A percentile compares a stretch with the other conserved stretches of the same genome.
These are phyloP conservation scores for Venusia cambrica DNA, from an alignment of 2,888 invertebrate genomes.

Conservation along the genomic window DNA sequence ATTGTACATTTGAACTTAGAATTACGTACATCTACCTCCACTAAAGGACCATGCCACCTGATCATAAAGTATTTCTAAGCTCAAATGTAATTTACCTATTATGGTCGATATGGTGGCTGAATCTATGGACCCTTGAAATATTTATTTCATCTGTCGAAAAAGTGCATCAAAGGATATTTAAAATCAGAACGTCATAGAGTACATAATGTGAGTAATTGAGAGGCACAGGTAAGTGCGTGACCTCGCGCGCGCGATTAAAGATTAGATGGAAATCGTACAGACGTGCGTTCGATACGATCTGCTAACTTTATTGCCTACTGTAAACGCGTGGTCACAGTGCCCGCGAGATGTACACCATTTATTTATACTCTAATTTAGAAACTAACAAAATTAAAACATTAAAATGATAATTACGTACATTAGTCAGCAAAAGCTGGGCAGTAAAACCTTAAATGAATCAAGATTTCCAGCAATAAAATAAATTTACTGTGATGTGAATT, in stretches of 20 bases:
- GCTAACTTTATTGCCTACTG: slow-evolving; percentile 18
- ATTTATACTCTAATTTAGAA: not conserved
- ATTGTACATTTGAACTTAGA: too few species aligned
- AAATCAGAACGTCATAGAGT: slow-evolving; percentile 20
- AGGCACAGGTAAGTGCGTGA: slow-evolving; percentile 21
- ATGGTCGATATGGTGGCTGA: too few species aligned
- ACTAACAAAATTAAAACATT: slow-evolving; percentile 2
- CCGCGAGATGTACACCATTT: too few species aligned
- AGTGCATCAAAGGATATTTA: slow-evolving; percentile 3
- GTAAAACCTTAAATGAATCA: slow-evolving; percentile 11
- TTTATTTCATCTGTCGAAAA: too few species aligned
- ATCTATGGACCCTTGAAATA: too few species aligned
- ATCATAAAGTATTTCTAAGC: too few species aligned
- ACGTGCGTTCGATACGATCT: slow-evolving; percentile 34
- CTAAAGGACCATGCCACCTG: too few species aligned
- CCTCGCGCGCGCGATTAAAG: slow-evolving; percentile 27
- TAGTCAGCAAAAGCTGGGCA: slow-evolving; percentile 2
- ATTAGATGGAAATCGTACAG: slow-evolving; percentile 31
- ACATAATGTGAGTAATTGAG: slow-evolving; percentile 30
- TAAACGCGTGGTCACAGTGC: slow-evolving; percentile 9
- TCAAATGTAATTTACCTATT: too few species aligned
- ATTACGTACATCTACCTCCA: too few species aligned
- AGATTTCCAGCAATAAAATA: slow-evolving; percentile 12
- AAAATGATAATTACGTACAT: slow-evolving; percentile 6
- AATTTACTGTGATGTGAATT: slow-evolving; percentile 12